Evolutionary conservation across 2,797 vertebrate species (phyloP).

Genomic region (Sebastes alutus): DNA sequence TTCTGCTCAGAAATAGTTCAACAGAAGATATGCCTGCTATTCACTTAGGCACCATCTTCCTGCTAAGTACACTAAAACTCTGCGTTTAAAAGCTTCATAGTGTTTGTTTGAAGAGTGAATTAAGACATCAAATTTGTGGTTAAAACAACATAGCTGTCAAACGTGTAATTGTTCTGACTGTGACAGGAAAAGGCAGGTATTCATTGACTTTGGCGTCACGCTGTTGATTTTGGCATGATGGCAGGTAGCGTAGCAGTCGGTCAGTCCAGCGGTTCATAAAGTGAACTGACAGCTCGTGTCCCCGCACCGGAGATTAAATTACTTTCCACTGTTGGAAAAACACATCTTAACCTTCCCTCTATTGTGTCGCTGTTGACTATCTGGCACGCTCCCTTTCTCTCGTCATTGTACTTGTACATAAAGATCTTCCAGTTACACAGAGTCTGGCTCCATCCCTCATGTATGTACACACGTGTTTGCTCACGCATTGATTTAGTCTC

Average conservation of each 20-base stretch:
- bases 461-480: background rate
- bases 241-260: constrained; percentile 17
- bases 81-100: background rate
- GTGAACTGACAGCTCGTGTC: constrained; percentile 54
- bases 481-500: background rate
- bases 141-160: constrained; percentile 35
- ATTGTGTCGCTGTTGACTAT: constrained; percentile 56
- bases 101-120: background rate
- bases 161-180: constrained; percentile 6
- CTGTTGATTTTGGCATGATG: constrained; percentile 61
- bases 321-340: constrained; percentile 54
- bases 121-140: background rate
- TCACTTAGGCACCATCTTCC: background rate
- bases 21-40: background rate
- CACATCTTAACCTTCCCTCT: constrained; percentile 56
- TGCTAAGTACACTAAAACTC: background rate
- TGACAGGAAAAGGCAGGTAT: constrained; percentile 33
- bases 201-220: background rate
- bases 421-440: constrained; percentile 7
- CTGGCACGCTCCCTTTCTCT: constrained; percentile 27
- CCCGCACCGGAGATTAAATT: constrained; percentile 48
- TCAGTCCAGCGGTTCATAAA: constrained; percentile 5
- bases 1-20: background rate
- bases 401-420: background rate
- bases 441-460: background rate